Base-by-base conservation (phyloP, 2,113 vertebrate species). In the Gymnarchus niloticus region DNA sequence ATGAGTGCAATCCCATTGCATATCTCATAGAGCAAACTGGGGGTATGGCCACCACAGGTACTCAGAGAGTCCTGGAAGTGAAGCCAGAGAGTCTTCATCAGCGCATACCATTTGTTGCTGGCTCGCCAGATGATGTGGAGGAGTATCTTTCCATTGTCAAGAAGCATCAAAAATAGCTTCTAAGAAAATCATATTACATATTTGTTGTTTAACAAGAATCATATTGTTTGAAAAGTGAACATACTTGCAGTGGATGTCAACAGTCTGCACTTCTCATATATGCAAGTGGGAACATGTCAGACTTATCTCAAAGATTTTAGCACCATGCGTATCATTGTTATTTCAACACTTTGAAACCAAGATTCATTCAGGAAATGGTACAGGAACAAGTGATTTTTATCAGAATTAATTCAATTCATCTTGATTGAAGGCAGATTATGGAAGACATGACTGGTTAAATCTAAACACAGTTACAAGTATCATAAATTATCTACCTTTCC, bases 1-100 rank as follows among this genome's bases (percentile, higher is more conserved):
- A 99, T 0, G 98, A 99, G 89, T 99, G 98, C 91, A 99, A 99
- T 91, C 98, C 98, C n/a, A 96, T 99, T 84, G 96, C 98, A 85
- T 99, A 96, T 92, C 94, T 99, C 87, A 94, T 99, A 0, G 98
- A 99, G 91, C 98, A 99, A 92, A 97, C 97, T 0, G 98, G 98
- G 0, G 98, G 98, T 7, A 48, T 96, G 0, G 97, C 98, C 0
- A 98, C 97, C 84, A 98, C 98, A 0, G 98, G 98, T 44, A 93
- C 93, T 0, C 93, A 96, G 93, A 92, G 96, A 0, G 89, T 99
- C 0, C 85, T 99, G 91, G 98, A 98, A 3, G 94, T 99, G 46
- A 93, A 96, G 91, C 98, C 98, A 0, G 96, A 98, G 46, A 52
- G 86, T 14, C 94, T 99, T 87, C 98, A 99, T 90, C 96, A 99